Conservation (phyloP, 2,888 invertebrate species). For the Emmelina monodactyla region DNA sequence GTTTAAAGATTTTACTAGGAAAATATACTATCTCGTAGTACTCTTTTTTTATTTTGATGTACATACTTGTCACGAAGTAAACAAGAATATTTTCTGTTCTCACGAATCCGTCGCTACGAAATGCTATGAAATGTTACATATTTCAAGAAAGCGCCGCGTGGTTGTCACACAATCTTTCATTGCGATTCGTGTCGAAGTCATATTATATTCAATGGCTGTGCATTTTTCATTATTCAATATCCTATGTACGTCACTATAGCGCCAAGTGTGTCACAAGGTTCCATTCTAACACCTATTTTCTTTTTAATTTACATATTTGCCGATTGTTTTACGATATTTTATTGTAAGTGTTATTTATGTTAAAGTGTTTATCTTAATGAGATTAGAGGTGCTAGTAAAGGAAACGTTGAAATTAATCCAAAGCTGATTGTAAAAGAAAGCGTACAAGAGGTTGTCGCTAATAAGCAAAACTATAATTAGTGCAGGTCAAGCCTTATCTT, state of each 20-base stretch:
- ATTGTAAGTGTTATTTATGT: too few species aligned
- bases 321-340: too few species aligned
- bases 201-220: conserved; percentile 33
- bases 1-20: too few species aligned
- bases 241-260: conserved; percentile 25
- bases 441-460: conserved; percentile 24
- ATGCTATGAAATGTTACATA: conserved; percentile 20
- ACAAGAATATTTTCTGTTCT: too few species aligned
- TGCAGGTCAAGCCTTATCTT: conserved; percentile 37
- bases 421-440: conserved; percentile 18
- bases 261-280: too few species aligned
- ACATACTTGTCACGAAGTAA: too few species aligned
- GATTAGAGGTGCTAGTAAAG: neutral
- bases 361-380: conserved; percentile 3
- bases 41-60: too few species aligned
- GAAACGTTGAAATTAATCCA: neutral
- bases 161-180: conserved; percentile 30
- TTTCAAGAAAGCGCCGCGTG: conserved; percentile 23
- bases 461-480: conserved; percentile 54
- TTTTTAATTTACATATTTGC: too few species aligned
- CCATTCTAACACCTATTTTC: too few species aligned
- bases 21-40: too few species aligned
- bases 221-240: conserved; percentile 51
- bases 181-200: conserved; percentile 30
- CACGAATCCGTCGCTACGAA: conserved; percentile 27